Base-by-base conservation (phyloP, 1,140 invertebrate genomes). In the Ceratosolen fusciceps region DNA sequence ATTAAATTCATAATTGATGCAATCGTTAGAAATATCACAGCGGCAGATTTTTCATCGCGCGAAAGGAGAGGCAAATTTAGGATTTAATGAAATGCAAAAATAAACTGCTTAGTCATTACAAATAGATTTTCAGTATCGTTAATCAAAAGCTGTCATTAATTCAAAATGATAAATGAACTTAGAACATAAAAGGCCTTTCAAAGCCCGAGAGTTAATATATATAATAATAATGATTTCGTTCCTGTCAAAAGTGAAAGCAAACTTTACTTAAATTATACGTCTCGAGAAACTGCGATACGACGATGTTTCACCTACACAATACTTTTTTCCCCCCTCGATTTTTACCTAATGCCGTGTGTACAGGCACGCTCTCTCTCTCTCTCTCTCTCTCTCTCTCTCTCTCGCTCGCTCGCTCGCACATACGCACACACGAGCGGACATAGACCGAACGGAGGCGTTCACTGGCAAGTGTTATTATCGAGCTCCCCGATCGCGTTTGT, bases 111-210 rank as follows among this genome's bases (percentile, higher is more conserved):
- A 70, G 56, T 79, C 77, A 68, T 79, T 68, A 79, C 74, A 74
- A 79, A 74, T 56, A 79, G 77, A 79, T 79, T 79, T 79, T 60
- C 77, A 79, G 62, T 12, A 49, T 79, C 71, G 72, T 79, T 79
- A 79, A 79, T 79, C 77, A 74, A 68, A 31, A 58, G 29, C 37
- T 74, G 71, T 74, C 77, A 56, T 79, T 79, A 79, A 39, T 52
- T 43, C 14, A 26, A 47, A 79, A 52, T 74, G 62, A 79, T 74
- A 74, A 74, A 79, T 79, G 71, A 62, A 79, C 24, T 29, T 54
- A 52, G 47, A 65, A 73, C 39, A 47, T 52, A 47, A 74, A 56
- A 65, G 49, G 43, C 43, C 26, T 52, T 26, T 39, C 60, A 29
- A 39, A 62, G 16, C 1, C 73, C 29, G 19, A 39, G 60, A 52